Percentiles rank a stretch among this genome's conserved stretches.
Evolutionary conservation across 2,797 vertebrate species (phyloP).

Genomic region (Arnoldichthys spilopterus): DNA sequence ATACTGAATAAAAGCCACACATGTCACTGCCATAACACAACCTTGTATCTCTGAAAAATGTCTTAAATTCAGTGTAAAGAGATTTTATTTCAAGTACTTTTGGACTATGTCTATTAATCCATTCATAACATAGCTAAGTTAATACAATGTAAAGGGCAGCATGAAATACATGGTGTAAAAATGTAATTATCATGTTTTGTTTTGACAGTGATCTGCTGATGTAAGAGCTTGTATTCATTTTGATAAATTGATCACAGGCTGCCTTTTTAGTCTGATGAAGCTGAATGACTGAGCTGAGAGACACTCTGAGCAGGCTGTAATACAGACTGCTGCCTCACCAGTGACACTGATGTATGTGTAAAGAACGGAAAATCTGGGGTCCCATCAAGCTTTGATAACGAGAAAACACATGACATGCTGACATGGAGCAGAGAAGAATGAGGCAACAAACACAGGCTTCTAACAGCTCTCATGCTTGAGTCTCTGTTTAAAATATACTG

Average conservation of each 20-base stretch:
- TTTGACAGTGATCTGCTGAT: neutral
- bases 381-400: constrained; percentile 12
- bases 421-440: neutral
- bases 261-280: constrained; percentile 1
- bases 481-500: too few species aligned
- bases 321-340: neutral
- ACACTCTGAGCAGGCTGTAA: neutral
- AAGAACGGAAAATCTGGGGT: constrained; percentile 4
- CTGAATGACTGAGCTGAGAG: constrained; percentile 1
- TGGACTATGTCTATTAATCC: neutral
- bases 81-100: neutral
- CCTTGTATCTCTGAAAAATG: too few species aligned
- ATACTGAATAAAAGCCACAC: neutral
- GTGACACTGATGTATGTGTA: constrained; percentile 2
- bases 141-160: neutral
- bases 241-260: constrained; percentile 2
- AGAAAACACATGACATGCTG: constrained; percentile 16
- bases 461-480: neutral
- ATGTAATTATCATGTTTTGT: neutral
- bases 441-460: constrained; percentile 2
- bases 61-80: too few species aligned
- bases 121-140: neutral
- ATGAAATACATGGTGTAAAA: neutral
- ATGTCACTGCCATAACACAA: neutral
- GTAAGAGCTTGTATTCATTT: neutral